Evolutionary conservation across 2,888 invertebrate genomes (phyloP).

Genomic region (Eristalinus aeneus): DNA sequence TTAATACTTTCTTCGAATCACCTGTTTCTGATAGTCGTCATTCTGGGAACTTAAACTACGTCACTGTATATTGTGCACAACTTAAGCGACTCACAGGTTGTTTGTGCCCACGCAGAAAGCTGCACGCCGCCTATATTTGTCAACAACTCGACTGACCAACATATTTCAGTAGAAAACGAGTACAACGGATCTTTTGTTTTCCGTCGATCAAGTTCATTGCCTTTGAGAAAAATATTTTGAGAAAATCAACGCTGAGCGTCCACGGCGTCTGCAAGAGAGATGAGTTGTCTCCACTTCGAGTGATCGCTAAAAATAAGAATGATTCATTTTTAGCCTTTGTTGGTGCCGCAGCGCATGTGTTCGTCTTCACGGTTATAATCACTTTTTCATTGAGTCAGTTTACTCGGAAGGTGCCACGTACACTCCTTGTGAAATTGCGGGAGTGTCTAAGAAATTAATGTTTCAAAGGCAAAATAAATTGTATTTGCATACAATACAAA

Average conservation of each 20-base stretch:
- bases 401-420: conserved; percentile 2
- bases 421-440: background rate
- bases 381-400: conserved; percentile 24
- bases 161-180: background rate
- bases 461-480: background rate
- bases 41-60: conserved; percentile 6
- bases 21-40: background rate
- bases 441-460: background rate
- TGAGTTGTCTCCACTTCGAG: background rate
- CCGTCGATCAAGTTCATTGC: conserved; percentile 44
- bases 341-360: conserved; percentile 10
- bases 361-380: conserved; percentile 1
- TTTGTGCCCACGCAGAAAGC: background rate
- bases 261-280: background rate
- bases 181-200: background rate
- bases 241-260: background rate
- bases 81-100: conserved; percentile 5
- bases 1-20: background rate
- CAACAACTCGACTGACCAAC: background rate
- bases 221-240: conserved; percentile 13
- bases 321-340: conserved; percentile 10
- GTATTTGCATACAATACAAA: background rate
- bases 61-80: background rate
- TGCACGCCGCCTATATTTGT: background rate
- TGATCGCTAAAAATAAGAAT: conserved; percentile 20